Base-by-base conservation (phyloP, 2,797 vertebrate genomes). In the Sebastes oblongus region DNA sequence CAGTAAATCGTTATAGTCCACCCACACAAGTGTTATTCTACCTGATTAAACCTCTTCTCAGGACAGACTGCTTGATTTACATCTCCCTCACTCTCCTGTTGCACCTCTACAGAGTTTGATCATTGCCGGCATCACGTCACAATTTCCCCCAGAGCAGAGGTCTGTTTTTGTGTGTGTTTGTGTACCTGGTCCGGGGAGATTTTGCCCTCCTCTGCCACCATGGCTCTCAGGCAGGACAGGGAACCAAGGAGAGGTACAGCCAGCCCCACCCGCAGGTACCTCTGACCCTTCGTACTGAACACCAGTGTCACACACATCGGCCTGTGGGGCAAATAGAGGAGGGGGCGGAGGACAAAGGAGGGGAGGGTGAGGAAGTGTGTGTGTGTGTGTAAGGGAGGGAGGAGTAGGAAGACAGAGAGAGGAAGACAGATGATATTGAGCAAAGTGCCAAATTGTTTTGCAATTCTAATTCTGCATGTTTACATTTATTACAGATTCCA, bases 241-340 rank as follows among this genome's bases (percentile, higher is more conserved):
- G 96, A 96, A 61, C 97, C 96, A 36, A 95, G 91, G 30, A 99
- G 95, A 0, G 97, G 97, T 52, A 98, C 96, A 0, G 97, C 97
- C 87, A 99, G 89, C 0, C 97, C 98, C 24, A 98, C 93, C 16
- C 97, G 95, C 80, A 98, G 89, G 66, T 97, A 97, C 77, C 94
- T 90, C 89, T 96, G 92, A 71, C 95, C 96, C 94, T 97, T 97
- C 2, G 94, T 89, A 75, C 92, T 96, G 92, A 98, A 97, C 85
- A 96, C 97, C 92, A 99, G 93, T 2, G 95, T 98, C 83, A 99
- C 93, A 59, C 96, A 98, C 91, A 99, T 89, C 66, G 97, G 93
- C 89, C 97, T 98, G 91, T 6, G 58, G 72, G 82, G 80, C 65
- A 78, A 68, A 80, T 2, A 52, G 27, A 67, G 24, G 14, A 75